Evolutionary conservation across 2,113 vertebrate species (phyloP).

Genomic region (Elgaria multicarinata): DNA sequence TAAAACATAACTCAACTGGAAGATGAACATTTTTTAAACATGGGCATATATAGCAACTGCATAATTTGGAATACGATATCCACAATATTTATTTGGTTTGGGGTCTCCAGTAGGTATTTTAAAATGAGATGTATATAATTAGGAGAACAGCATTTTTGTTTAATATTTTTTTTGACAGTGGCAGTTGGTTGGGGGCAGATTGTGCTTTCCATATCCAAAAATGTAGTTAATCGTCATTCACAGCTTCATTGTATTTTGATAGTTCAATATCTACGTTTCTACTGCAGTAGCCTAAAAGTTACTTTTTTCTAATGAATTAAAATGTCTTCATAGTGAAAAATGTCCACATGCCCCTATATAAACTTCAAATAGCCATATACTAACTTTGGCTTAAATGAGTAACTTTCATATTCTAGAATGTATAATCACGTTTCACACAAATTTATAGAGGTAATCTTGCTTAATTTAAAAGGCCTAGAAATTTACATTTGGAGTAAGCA

Average conservation of each 20-base stretch:
- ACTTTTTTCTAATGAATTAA: constrained; percentile 35
- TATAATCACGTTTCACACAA: constrained; percentile 25
- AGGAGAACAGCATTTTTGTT: background rate
- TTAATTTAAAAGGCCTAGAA: constrained; percentile 54
- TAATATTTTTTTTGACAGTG: background rate
- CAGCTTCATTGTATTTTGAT: background rate
- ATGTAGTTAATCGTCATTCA: background rate
- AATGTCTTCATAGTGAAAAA: constrained; percentile 30
- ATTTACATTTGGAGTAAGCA: constrained; percentile 47
- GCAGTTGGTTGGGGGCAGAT: background rate
- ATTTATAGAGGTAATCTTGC: constrained; percentile 16
- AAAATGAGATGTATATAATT: background rate
- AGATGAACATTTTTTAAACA: background rate
- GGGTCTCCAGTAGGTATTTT: background rate
- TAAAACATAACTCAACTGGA: background rate
- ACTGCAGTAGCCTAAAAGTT: constrained; percentile 32
- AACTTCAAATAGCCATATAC: constrained; percentile 16
- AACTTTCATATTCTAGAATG: constrained; percentile 30
- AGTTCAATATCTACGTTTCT: background rate
- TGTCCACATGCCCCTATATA: constrained; percentile 7
- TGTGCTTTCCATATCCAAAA: constrained; percentile 22
- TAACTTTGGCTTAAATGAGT: constrained; percentile 33
- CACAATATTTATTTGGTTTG: background rate
- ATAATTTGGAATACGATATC: background rate
- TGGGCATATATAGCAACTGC: background rate